Evolutionary conservation across 2,797 vertebrate species (phyloP), one percentile per base, ranked within the genome.

Genomic region (Hyperoplus lanceolatus): DNA sequence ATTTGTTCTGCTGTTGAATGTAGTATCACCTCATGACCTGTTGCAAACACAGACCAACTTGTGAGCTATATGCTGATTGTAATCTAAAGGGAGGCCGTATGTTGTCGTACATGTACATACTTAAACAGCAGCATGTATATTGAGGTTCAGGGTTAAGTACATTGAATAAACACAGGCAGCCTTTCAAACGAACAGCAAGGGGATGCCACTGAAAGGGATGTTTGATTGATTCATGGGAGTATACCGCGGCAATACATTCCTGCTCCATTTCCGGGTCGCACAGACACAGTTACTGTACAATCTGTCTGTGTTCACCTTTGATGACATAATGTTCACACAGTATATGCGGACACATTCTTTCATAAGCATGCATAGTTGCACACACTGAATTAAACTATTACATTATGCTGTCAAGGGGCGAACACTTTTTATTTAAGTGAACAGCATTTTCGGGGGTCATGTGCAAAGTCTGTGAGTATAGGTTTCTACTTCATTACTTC

Each of bases 181-280:
- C 80, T 46, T 79, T 79, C 77, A 77, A 80, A 84, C 75, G 78
- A 70, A 79, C 73, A 61, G 51, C 41, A 4, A 8, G 45, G 12
- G 1, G 21, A 29, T 63, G 73, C 46, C 21, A 50, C 39, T 72
- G 66, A 80, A 73, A 70, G 43, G 61, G 50, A 48, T 51, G 49
- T 64, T 50, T 46, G 67, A 83, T 45, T 64, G 13, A 68, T 69
- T 73, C 57, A n/a, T 29, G 8, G 65, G 53, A 42, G 49, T n/a
- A 29, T n/a, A 46, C 56, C 16, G 50, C 70, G 13, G 69, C 69
- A 75, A 56, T 64, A 76, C 63, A 81, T 38, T 15, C 13, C 8
- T 9, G 12, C 57, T 69, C n/a, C 43, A 43, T 73, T 77, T 66
- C 63, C 46, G 53, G 39, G 29, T 48, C 29, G 29, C 29, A 29